Conservation (phyloP, 2,113 vertebrate species). For the Sciurus niger region DNA sequence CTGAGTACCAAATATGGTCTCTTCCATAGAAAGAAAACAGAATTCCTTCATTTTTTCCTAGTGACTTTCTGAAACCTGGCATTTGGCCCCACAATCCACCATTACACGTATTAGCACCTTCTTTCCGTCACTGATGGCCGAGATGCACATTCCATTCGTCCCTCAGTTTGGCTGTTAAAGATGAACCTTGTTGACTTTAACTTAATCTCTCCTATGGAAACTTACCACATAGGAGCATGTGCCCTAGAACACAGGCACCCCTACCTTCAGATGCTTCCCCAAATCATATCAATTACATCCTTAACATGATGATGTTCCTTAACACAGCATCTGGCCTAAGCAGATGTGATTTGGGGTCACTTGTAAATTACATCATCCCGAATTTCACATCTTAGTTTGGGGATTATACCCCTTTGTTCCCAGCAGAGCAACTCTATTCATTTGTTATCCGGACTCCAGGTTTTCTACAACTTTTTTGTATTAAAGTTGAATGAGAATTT, state of each 20-base stretch:
- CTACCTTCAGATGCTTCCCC: background rate
- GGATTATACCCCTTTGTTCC: background rate
- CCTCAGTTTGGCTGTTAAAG: background rate
- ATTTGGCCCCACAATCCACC: background rate
- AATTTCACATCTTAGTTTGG: background rate
- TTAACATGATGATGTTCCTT: too few species aligned
- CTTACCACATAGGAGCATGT: background rate
- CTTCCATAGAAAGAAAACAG: background rate
- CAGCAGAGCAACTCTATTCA: background rate
- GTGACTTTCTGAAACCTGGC: background rate
- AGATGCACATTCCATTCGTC: background rate
- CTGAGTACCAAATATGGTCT: background rate
- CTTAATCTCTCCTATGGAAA: background rate
- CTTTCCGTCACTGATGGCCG: background rate
- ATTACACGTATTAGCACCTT: too few species aligned
- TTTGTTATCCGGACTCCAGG: background rate
- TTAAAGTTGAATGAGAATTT: constrained; percentile 1
- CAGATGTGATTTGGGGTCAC: background rate
- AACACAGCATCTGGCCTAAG: background rate
- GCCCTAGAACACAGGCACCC: background rate
- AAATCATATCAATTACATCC: too few species aligned
- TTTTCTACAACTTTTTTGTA: background rate
- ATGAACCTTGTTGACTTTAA: background rate
- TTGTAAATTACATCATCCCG: background rate
- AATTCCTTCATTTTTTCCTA: background rate